phyloP scores from a whole-genome alignment of 2,113 vertebrate species.

The Telmatochromis sp. region DNA sequence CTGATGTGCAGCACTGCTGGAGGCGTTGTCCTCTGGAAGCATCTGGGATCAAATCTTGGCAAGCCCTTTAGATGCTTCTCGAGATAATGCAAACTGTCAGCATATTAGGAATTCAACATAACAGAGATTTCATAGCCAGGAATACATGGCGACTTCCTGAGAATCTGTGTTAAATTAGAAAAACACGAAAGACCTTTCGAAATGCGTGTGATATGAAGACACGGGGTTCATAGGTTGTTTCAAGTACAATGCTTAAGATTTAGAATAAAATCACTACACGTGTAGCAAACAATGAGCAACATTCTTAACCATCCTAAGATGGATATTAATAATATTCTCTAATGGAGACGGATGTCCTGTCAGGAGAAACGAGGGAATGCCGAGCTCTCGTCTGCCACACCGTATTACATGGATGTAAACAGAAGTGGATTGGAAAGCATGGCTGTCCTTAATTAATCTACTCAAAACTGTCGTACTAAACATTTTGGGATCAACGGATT shows the following conservation, averaged over 20 bases:
- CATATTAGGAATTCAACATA: slow-evolving; percentile 7
- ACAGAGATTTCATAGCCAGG: not conserved
- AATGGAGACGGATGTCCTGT: slow-evolving; percentile 47
- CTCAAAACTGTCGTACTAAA: not conserved
- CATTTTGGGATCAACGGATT: not conserved
- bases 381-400: not conserved
- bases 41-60: slow-evolving; percentile 22
- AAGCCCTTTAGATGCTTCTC: not conserved
- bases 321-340: slow-evolving; percentile 15
- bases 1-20: not conserved
- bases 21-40: slow-evolving; percentile 10
- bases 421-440: not conserved
- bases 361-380: slow-evolving; percentile 1
- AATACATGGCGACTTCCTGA: not conserved
- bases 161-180: not conserved
- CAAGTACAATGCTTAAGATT: not conserved
- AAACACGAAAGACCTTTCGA: not conserved
- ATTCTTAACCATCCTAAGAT: slow-evolving; percentile 2
- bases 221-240: not conserved
- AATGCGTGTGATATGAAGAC: not conserved
- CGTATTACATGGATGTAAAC: slow-evolving; percentile 11
- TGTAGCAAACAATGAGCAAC: not conserved
- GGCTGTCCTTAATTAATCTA: slow-evolving; percentile 3
- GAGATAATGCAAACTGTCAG: slow-evolving; percentile 33
- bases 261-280: not conserved